phyloP scores from a whole-genome alignment of 2,888 invertebrate genomes.

The Nysson spinosus region DNA sequence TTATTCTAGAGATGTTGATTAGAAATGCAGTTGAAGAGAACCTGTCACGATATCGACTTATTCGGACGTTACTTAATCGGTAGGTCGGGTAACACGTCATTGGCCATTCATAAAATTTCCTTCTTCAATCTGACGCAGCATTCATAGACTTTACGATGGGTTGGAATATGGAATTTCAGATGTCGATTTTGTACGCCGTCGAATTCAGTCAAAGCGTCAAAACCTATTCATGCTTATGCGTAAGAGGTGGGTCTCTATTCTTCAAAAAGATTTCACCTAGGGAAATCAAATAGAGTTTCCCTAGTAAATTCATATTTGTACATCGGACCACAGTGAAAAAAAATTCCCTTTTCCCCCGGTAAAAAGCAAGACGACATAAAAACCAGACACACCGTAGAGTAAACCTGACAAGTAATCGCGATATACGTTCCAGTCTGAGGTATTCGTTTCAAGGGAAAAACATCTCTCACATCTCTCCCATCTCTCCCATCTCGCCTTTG shows the following conservation, averaged over 20 bases:
- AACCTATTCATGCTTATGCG: slow-evolving; percentile 33
- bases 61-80: slow-evolving; percentile 16
- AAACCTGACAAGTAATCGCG: neutral
- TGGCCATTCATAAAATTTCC: slow-evolving; percentile 10
- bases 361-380: neutral
- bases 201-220: slow-evolving; percentile 27
- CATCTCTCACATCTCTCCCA: no score
- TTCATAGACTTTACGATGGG: slow-evolving; percentile 13
- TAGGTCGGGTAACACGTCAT: slow-evolving; percentile 8
- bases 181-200: slow-evolving; percentile 39
- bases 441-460: no score
- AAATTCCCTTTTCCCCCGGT: neutral
- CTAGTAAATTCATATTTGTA: slow-evolving; percentile 25
- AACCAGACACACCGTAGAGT: neutral
- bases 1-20: neutral
- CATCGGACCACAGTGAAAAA: slow-evolving; percentile 4
- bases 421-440: no score
- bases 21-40: neutral
- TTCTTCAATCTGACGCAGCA: neutral
- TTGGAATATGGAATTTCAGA: slow-evolving; percentile 40
- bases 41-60: neutral
- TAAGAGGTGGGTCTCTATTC: slow-evolving; percentile 25
- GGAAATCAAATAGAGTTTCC: slow-evolving; percentile 42
- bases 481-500: no score
- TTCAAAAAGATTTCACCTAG: slow-evolving; percentile 44